A percentile compares a stretch with the other conserved stretches of the same genome.
These are phyloP conservation scores for Drosophila setifemur DNA, from an alignment of 1,140 invertebrate genomes.

Conservation along the genomic window DNA sequence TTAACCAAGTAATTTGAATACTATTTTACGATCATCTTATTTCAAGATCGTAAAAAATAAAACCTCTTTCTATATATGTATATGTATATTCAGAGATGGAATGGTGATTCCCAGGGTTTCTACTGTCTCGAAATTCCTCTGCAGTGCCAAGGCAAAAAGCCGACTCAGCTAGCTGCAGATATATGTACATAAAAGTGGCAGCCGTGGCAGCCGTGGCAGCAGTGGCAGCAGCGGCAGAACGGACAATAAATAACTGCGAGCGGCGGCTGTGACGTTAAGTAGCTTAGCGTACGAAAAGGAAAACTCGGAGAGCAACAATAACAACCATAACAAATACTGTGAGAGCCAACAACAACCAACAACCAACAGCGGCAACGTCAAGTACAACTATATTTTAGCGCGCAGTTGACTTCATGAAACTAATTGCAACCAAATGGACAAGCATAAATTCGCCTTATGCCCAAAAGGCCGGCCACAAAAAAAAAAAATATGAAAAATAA, in stretches of 20 bases:
- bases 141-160: conserved; percentile 10
- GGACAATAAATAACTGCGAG: conserved; percentile 48
- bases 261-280: conserved; percentile 44
- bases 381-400: conserved; percentile 15
- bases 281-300: conserved; percentile 38
- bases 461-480: neutral
- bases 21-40: too few species aligned
- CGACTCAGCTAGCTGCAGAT: too few species aligned
- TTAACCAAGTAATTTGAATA: too few species aligned
- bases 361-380: too few species aligned
- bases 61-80: too few species aligned
- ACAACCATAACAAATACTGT: neutral
- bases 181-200: too few species aligned
- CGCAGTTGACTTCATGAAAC: conserved; percentile 45
- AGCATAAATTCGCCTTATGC: conserved; percentile 35
- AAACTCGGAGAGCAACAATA: conserved; percentile 1
- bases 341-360: neutral
- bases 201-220: too few species aligned
- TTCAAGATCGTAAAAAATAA: too few species aligned
- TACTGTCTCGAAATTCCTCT: neutral
- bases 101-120: too few species aligned
- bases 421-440: conserved; percentile 34
- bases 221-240: conserved; percentile 1
- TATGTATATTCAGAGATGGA: too few species aligned
- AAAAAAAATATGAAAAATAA: neutral